Evolutionary conservation across 2,113 vertebrate genomes (phyloP).

Genomic region (Lathamus discolor): DNA sequence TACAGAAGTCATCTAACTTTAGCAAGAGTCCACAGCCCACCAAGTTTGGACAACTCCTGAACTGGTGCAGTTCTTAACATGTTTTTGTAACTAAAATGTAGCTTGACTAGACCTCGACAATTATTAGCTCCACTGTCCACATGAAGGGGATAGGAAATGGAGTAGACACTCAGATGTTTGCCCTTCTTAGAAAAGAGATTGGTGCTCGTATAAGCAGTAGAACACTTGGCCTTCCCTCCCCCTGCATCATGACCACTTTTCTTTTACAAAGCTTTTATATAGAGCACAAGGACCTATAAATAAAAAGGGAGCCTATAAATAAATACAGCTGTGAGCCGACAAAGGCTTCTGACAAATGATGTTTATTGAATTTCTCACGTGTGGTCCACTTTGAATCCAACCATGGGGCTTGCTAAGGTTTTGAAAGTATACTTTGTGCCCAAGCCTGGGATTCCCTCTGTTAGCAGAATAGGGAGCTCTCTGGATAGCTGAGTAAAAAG

Average conservation of each 20-base stretch:
- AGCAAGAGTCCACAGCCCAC: not conserved
- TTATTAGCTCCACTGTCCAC: not conserved
- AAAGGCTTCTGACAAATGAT: slow-evolving; percentile 79
- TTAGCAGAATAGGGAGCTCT: not conserved
- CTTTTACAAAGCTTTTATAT: slow-evolving; percentile 69
- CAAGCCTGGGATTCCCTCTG: slow-evolving; percentile 22
- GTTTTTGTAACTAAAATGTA: not conserved
- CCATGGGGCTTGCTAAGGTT: slow-evolving; percentile 5
- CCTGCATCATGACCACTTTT: slow-evolving; percentile 36
- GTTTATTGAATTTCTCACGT: slow-evolving; percentile 82
- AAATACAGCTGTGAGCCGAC: slow-evolving; percentile 79
- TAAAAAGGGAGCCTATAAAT: slow-evolving; percentile 75
- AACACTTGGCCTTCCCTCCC: slow-evolving; percentile 29
- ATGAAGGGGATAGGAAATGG: not conserved
- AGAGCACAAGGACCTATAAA: slow-evolving; percentile 70
- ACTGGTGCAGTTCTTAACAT: not conserved
- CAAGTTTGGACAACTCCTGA: not conserved
- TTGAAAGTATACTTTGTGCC: slow-evolving; percentile 34
- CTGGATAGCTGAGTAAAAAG: not conserved
- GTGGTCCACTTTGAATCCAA: slow-evolving; percentile 74
- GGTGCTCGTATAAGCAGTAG: slow-evolving; percentile 26
- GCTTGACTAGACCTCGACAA: not conserved
- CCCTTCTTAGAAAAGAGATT: not conserved
- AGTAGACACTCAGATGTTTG: not conserved
- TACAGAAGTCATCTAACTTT: not conserved